phyloP scores from a whole-genome alignment of 1,140 invertebrate genomes.

The Drosophila willistoni region DNA sequence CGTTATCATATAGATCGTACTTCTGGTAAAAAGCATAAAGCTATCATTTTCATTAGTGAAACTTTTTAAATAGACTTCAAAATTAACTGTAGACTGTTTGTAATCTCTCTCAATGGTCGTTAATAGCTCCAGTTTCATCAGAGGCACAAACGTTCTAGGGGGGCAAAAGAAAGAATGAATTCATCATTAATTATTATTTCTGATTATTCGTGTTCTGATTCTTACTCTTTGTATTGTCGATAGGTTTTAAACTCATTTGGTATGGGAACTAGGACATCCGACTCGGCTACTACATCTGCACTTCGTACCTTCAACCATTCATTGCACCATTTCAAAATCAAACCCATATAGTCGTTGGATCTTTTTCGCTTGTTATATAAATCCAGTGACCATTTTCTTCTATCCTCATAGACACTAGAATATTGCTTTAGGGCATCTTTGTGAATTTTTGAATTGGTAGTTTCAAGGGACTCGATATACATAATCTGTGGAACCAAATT shows the following conservation, averaged over 20 bases:
- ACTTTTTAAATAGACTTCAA: slow-evolving; percentile 32
- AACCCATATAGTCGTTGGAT: slow-evolving; percentile 37
- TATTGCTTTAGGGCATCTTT: slow-evolving; percentile 53
- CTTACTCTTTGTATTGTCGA: slow-evolving; percentile 67
- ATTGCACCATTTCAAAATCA: slow-evolving; percentile 66
- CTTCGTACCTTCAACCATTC: slow-evolving; percentile 58
- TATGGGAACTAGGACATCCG: slow-evolving; percentile 58
- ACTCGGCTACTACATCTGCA: slow-evolving; percentile 43
- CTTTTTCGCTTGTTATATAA: slow-evolving; percentile 35
- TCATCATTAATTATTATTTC: not conserved
- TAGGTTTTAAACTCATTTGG: slow-evolving; percentile 55
- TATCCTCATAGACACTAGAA: slow-evolving; percentile 46
- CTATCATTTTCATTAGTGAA: slow-evolving; percentile 22
- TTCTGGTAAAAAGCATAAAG: slow-evolving; percentile 47
- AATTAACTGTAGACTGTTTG: slow-evolving; percentile 16
- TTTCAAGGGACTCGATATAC: slow-evolving; percentile 34
- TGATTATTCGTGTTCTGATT: not conserved
- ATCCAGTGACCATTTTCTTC: slow-evolving; percentile 39
- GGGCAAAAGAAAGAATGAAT: not conserved
- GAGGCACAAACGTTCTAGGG: slow-evolving; percentile 59
- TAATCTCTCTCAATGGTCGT: slow-evolving; percentile 60
- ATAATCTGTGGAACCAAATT: slow-evolving; percentile 22
- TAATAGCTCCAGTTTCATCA: slow-evolving; percentile 73
- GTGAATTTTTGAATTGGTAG: slow-evolving; percentile 6
- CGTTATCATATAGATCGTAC: slow-evolving; percentile 17